Percentiles rank a stretch among this genome's conserved stretches.
phyloP scores from a whole-genome alignment of 2,113 vertebrate species.

The Corydoras maculifer region DNA sequence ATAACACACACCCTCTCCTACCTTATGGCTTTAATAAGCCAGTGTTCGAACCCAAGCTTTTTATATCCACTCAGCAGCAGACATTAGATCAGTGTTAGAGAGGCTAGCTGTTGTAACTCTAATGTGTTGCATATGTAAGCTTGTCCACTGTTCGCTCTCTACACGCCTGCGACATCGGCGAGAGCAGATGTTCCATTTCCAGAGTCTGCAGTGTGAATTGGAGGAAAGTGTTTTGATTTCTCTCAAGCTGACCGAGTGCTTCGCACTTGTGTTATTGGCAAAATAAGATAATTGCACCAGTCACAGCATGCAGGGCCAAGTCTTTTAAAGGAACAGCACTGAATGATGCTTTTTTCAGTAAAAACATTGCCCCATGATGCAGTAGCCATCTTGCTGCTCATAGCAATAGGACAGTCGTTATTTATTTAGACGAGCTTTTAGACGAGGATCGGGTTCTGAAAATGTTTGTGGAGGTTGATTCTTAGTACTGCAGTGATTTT shows the following conservation, averaged over 20 bases:
- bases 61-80: neutral
- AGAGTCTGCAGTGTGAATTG: slow-evolving; percentile 2
- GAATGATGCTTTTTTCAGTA: neutral
- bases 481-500: too few relatives aligned
- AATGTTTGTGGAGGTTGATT: too few relatives aligned
- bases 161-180: neutral
- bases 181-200: slow-evolving; percentile 31
- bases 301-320: neutral
- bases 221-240: slow-evolving; percentile 24
- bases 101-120: neutral
- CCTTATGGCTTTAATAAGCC: neutral
- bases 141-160: neutral
- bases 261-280: slow-evolving; percentile 15
- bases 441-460: too few relatives aligned
- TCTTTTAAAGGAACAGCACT: slow-evolving; percentile 8
- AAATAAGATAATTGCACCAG: slow-evolving; percentile 31
- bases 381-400: too few relatives aligned
- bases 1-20: too few relatives aligned
- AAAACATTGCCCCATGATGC: slow-evolving; percentile 5
- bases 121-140: slow-evolving; percentile 21
- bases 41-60: neutral
- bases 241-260: slow-evolving; percentile 17
- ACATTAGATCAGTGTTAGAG: neutral
- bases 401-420: too few relatives aligned
- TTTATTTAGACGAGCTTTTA: too few relatives aligned